These are phyloP conservation scores for Opisthocomus hoazin DNA, from an alignment of 2,113 vertebrate genomes.

Conservation along the genomic window DNA sequence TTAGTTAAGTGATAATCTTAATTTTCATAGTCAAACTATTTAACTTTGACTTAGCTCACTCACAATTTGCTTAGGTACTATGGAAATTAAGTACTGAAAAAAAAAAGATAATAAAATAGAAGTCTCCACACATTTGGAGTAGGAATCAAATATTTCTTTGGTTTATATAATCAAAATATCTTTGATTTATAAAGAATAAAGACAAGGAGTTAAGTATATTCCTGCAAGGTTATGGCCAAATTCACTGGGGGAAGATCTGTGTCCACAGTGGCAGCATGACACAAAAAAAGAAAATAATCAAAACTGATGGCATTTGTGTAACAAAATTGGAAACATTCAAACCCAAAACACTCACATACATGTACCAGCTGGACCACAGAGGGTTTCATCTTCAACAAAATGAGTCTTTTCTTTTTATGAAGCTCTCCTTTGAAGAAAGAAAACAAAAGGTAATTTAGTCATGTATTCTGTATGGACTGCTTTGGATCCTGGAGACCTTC, in stretches of 20 bases:
- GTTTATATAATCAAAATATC: not conserved
- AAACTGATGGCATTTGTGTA: rapidly evolving
- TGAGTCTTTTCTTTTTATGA: not conserved
- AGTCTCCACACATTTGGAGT: not conserved
- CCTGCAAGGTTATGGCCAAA: not conserved
- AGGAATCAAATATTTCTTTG: not conserved
- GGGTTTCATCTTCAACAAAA: not conserved
- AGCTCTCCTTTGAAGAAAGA: not conserved
- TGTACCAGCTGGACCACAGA: not conserved
- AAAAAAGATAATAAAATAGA: not conserved
- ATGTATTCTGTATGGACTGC: not conserved
- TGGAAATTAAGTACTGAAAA: not conserved
- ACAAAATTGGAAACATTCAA: rapidly evolving
- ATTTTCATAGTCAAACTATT: not conserved
- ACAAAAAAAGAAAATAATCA: not conserved
- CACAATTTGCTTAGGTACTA: not conserved
- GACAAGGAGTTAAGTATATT: not conserved
- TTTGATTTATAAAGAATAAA: not conserved
- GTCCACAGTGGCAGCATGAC: not conserved
- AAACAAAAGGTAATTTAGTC: not conserved
- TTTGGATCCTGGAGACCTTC: not conserved
- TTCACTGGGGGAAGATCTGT: not conserved
- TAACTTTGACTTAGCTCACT: not conserved
- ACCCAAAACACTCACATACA: not conserved
- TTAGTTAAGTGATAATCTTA: not conserved